These are phyloP conservation scores for Tachysurus vachellii DNA, from an alignment of 2,113 vertebrate species.

Conservation along the genomic window DNA sequence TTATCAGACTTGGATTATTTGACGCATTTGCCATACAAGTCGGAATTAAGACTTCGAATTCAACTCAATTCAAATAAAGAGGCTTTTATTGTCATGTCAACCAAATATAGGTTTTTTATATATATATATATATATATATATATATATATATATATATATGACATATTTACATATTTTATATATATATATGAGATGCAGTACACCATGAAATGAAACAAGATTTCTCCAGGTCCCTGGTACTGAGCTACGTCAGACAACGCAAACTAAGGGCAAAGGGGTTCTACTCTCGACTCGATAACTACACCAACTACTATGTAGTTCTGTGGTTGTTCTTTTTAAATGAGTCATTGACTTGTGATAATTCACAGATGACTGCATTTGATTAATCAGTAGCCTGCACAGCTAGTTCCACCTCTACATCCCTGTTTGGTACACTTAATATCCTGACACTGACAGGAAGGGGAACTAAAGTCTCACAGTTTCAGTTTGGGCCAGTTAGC, in stretches of 20 bases:
- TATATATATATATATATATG: no score
- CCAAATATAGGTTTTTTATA: no score
- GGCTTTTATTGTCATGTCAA: no score
- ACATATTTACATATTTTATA: no score
- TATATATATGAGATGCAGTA: no score
- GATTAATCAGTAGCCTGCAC: no score
- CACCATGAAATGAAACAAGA: no score
- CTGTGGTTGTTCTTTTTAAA: background rate
- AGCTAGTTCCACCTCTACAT: no score
- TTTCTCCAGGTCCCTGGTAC: no score
- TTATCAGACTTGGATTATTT: background rate
- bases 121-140: no score
- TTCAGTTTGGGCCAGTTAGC: background rate
- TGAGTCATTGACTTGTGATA: background rate
- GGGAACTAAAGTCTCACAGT: background rate
- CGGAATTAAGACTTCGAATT: background rate
- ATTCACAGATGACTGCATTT: background rate
- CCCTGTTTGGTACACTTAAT: background rate
- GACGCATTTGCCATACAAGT: background rate
- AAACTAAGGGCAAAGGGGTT: no score
- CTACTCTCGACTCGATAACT: background rate
- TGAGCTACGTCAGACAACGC: no score
- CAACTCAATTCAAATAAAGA: background rate
- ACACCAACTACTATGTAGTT: background rate
- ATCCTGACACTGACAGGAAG: background rate